Evolutionary conservation across 1,140 invertebrate species (phyloP), one percentile per base, ranked within the genome.

Genomic region (Caerostris extrusa): DNA sequence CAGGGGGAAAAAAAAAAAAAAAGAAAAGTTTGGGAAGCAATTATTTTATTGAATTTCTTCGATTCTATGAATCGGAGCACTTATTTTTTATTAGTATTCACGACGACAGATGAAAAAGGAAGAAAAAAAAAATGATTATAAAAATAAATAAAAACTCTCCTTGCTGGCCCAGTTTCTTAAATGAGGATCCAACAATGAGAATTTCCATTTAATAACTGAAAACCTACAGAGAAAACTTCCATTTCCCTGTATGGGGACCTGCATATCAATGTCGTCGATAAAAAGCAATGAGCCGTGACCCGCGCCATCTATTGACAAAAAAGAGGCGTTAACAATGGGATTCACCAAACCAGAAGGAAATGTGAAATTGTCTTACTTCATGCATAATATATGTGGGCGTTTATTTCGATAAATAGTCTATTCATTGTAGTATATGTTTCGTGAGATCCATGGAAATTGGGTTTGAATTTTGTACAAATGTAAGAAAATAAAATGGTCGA

Each of bases 181-280:
- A 91, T 91, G 71, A 88, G 90, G 17, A n/a, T 50, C 69, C 69
- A 82, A 91, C 90, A 91, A 91, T 91, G 77, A 91, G 90, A 91
- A 91, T 91, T 91, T 91, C 77, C 90, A 91, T 81, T 81, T 91
- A 91, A 91, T 91, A 91, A 91, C 57, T 14, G 69, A 91, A 90
- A 87, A 50, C 58, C 61, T 87, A 87, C 64, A 71, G 55, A 56
- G 90, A 91, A 91, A 91, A 91, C 90, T 81, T 91, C 69, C 77
- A 58, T 91, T 91, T 81, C 90, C 71, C 90, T 58, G 69, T 82
- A 81, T 19, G 34, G 55, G 56, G 71, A 12, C 12, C 17, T 91
- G 90, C 69, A 91, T 91, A 91, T 91, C 90, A 91, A 91, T 91
- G n/a, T 58, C 69, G 10, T 60, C 50, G 55, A 61, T n/a, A n/a